Evolutionary conservation across 64 coral and sea anemone species (phyloP).

Genomic region (Anthopleura sola): DNA sequence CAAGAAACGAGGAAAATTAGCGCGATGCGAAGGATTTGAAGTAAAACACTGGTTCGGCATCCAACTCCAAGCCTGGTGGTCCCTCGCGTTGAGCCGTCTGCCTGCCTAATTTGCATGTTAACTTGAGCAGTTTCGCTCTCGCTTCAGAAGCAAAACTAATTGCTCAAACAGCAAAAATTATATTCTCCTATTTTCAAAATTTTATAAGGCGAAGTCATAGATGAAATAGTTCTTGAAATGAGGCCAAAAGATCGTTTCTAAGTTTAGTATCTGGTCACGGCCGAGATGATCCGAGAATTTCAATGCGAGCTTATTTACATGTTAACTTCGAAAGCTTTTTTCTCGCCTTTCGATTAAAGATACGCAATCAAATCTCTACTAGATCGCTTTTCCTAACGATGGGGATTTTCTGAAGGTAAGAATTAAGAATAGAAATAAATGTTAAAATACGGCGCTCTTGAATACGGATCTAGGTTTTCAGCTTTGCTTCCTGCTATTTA

Average conservation of each 20-base stretch:
- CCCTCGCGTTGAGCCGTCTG: slow-evolving; percentile 22
- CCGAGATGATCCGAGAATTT: slow-evolving; percentile 13
- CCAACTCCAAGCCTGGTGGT: slow-evolving; percentile 22
- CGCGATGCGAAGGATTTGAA: slow-evolving; percentile 17
- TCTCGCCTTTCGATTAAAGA: not conserved
- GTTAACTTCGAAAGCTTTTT: slow-evolving; percentile 20
- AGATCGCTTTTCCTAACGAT: not conserved
- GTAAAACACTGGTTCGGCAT: slow-evolving; percentile 6
- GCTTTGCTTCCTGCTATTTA: slow-evolving; percentile 7
- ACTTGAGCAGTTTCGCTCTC: slow-evolving; percentile 30
- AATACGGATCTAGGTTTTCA: not conserved
- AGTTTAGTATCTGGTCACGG: slow-evolving; percentile 26
- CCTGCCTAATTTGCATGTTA: slow-evolving; percentile 25
- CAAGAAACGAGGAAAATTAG: not conserved
- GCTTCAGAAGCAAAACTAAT: not conserved
- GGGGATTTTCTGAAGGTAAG: not conserved
- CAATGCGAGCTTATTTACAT: slow-evolving; percentile 19
- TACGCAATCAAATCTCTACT: not conserved
- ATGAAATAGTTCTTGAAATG: not conserved
- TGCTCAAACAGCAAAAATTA: not conserved
- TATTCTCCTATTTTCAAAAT: slow-evolving; percentile 2
- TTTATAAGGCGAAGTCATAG: not conserved
- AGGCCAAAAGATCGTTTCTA: slow-evolving; percentile 9
- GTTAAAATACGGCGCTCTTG: not conserved
- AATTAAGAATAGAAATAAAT: slow-evolving; percentile 1